Conservation (phyloP, 2,113 vertebrate genomes). For the Vulpes lagopus region DNA sequence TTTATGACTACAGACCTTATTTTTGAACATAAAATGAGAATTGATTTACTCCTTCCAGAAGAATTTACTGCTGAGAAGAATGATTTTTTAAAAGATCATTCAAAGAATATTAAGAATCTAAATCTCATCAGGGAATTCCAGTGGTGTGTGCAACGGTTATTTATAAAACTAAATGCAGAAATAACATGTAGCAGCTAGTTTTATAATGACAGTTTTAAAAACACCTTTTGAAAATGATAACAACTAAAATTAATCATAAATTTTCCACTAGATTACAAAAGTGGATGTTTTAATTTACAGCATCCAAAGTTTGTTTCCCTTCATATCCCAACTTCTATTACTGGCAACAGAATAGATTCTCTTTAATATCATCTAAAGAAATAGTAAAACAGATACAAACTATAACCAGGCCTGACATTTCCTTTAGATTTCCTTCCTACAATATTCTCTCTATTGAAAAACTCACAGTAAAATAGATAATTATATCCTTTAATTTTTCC, state of each 20-base stretch:
- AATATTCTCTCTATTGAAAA: slow-evolving; percentile 19
- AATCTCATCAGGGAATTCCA: slow-evolving; percentile 54
- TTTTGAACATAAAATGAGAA: slow-evolving; percentile 69
- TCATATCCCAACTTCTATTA: not conserved
- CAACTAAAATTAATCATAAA: slow-evolving; percentile 44
- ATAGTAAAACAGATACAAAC: not conserved
- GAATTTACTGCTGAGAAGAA: slow-evolving; percentile 8
- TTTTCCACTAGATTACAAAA: not conserved
- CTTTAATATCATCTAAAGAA: not conserved
- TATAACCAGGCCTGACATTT: slow-evolving; percentile 13
- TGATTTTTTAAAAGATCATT: slow-evolving; percentile 56
- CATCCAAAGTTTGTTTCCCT: not conserved
- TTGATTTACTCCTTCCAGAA: slow-evolving; percentile 58
- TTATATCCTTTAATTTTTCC: slow-evolving; percentile 54
- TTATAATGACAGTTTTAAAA: slow-evolving; percentile 18
- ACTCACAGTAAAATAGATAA: slow-evolving; percentile 52
- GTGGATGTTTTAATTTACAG: not conserved
- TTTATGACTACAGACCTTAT: slow-evolving; percentile 16
- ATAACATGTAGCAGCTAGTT: slow-evolving; percentile 38
- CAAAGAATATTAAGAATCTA: slow-evolving; percentile 63
- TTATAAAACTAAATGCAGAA: slow-evolving; percentile 60
- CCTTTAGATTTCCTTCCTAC: not conserved
- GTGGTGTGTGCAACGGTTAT: not conserved
- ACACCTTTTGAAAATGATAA: slow-evolving; percentile 51
- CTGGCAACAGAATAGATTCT: not conserved